A percentile compares a stretch with the other conserved stretches of the same genome.
Conservation (phyloP, 2,113 vertebrate genomes). For the Trachemys scripta region DNA sequence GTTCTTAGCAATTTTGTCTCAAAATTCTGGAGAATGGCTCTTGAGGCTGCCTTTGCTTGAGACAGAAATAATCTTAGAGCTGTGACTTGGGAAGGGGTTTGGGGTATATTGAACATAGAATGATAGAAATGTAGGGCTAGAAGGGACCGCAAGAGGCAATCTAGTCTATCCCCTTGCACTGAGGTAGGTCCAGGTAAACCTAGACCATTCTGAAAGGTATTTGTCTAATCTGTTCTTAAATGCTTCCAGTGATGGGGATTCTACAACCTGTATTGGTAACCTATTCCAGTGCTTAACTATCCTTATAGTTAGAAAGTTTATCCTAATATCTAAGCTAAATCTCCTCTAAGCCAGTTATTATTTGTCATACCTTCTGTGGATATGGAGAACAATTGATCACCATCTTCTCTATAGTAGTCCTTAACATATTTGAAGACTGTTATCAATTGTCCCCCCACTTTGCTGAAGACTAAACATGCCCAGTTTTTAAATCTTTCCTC, state of each 20-base stretch:
- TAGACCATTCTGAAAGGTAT: background rate
- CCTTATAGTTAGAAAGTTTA: background rate
- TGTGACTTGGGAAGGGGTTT: background rate
- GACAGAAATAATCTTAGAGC: background rate
- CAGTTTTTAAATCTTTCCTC: background rate
- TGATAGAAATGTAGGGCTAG: background rate
- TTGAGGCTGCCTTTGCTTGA: background rate
- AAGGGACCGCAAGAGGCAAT: background rate
- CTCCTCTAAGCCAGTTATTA: background rate
- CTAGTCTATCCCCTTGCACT: background rate
- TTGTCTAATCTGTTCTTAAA: background rate
- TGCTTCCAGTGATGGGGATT: background rate
- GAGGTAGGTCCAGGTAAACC: background rate
- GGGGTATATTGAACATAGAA: background rate
- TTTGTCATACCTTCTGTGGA: background rate
- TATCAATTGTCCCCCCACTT: background rate
- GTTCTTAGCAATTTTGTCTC: background rate
- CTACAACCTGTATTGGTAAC: background rate
- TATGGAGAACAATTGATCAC: background rate
- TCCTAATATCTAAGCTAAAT: background rate
- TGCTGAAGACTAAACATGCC: background rate
- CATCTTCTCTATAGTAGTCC: background rate
- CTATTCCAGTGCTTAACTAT: background rate
- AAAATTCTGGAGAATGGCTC: background rate
- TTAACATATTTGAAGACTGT: background rate